phyloP scores from a whole-genome alignment of 1,140 invertebrate species.

The Telenomus remus region DNA sequence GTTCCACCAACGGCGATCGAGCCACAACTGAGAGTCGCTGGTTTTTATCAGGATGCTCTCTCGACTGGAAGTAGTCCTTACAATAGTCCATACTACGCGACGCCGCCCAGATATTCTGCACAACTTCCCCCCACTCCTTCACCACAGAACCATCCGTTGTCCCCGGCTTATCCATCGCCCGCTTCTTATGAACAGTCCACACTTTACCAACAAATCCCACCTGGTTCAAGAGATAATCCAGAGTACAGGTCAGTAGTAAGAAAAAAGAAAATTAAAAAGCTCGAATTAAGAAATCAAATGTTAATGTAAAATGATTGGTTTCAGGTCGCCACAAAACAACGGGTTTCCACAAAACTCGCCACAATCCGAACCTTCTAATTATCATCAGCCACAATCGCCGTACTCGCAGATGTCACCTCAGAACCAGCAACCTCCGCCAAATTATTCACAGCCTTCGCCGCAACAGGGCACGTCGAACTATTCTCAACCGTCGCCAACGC shows the following conservation, averaged over 20 bases:
- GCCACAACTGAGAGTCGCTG: constrained; percentile 68
- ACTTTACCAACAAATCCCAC: constrained; percentile 57
- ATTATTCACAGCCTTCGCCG: constrained; percentile 65
- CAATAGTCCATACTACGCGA: constrained; percentile 73
- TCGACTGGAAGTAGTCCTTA: constrained; percentile 72
- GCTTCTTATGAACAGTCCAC: constrained; percentile 65
- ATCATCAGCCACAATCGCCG: constrained; percentile 63
- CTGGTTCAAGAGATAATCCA: constrained; percentile 55
- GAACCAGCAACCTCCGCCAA: constrained; percentile 51
- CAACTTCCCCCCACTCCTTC: constrained; percentile 72
- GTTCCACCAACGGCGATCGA: constrained; percentile 61
- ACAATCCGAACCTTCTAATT: constrained; percentile 62
- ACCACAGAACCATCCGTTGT: constrained; percentile 71
- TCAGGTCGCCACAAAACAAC: constrained; percentile 53
- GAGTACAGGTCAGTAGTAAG: constrained; percentile 48
- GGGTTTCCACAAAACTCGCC: constrained; percentile 68
- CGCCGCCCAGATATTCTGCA: constrained; percentile 71
- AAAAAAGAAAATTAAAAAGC: constrained; percentile 1
- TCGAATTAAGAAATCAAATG: background rate
- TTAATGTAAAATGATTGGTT: background rate
- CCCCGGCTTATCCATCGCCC: constrained; percentile 70
- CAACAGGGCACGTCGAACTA: constrained; percentile 61
- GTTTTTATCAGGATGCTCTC: constrained; percentile 72
- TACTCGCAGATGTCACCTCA: constrained; percentile 67
- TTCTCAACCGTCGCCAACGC: constrained; percentile 60